Conservation (phyloP, 1,140 invertebrate species). For the Orchesella cincta region DNA sequence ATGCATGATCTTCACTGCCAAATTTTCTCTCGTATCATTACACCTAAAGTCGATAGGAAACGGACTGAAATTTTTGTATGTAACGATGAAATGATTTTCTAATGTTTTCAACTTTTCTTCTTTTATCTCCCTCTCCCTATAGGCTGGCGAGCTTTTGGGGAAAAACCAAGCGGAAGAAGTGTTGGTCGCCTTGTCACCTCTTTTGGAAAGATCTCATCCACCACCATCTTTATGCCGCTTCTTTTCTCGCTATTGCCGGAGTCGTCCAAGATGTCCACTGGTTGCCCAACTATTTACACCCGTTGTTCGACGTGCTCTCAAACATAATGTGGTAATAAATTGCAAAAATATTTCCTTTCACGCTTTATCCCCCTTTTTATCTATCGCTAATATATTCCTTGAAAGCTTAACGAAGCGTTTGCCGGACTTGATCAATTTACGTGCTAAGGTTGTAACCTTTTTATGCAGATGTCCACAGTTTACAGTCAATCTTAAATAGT, state of each 20-base stretch:
- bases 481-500: too few relatives aligned
- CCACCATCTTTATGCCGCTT: conserved; percentile 66
- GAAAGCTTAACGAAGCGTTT: background rate
- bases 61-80: too few relatives aligned
- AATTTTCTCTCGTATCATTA: too few relatives aligned
- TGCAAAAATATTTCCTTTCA: conserved; percentile 38
- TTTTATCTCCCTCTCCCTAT: background rate
- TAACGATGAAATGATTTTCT: too few relatives aligned
- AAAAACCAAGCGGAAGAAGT: conserved; percentile 59
- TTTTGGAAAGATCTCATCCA: conserved; percentile 65
- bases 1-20: too few relatives aligned
- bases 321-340: conserved; percentile 72
- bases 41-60: too few relatives aligned
- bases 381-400: background rate
- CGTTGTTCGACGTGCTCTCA: conserved; percentile 76
- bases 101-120: background rate
- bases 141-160: conserved; percentile 57
- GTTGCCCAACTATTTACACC: conserved; percentile 68
- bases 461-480: too few relatives aligned
- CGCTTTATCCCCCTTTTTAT: background rate
- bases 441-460: too few relatives aligned
- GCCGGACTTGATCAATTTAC: background rate
- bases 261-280: conserved; percentile 63
- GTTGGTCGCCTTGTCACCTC: conserved; percentile 62
- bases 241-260: conserved; percentile 62